These are phyloP conservation scores for Perodicticus potto DNA, from an alignment of 2,797 vertebrate species.

Conservation along the genomic window DNA sequence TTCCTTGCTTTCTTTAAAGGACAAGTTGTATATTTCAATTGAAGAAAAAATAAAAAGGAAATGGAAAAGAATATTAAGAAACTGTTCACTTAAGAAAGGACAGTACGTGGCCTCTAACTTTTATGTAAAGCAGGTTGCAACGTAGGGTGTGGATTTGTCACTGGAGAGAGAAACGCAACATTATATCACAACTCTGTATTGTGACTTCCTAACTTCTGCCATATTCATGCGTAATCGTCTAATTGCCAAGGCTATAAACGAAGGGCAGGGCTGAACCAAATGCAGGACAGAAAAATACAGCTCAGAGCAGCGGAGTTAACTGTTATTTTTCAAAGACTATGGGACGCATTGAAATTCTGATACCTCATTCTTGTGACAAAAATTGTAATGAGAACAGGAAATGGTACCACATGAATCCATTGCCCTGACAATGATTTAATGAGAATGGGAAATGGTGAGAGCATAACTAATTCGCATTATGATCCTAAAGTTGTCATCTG, in stretches of 20 bases:
- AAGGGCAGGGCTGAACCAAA: neutral
- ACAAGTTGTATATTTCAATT: slow-evolving; percentile 56
- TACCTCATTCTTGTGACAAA: slow-evolving; percentile 81
- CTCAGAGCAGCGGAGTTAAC: slow-evolving; percentile 70
- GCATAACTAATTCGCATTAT: slow-evolving; percentile 75
- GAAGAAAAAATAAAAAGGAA: slow-evolving; percentile 57
- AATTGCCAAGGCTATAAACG: slow-evolving; percentile 44
- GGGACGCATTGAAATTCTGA: slow-evolving; percentile 69
- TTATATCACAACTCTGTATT: neutral
- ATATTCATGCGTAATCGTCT: neutral
- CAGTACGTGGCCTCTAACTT: slow-evolving; percentile 6
- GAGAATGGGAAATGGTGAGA: slow-evolving; percentile 77
- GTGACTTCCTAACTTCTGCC: slow-evolving; percentile 51
- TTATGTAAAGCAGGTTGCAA: neutral
- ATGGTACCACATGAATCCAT: slow-evolving; percentile 68
- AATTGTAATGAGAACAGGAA: slow-evolving; percentile 79
- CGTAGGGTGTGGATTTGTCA: slow-evolving; percentile 31
- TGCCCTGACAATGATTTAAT: slow-evolving; percentile 77
- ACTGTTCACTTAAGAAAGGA: slow-evolving; percentile 63
- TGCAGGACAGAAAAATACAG: slow-evolving; percentile 15
- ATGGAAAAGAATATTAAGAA: slow-evolving; percentile 46
- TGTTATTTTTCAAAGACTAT: slow-evolving; percentile 80
- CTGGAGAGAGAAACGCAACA: slow-evolving; percentile 24
- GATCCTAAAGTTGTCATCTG: slow-evolving; percentile 72
- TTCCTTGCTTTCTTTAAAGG: slow-evolving; percentile 58